A percentile compares a stretch with the other conserved stretches of the same genome.
Evolutionary conservation across 1,140 invertebrate species (phyloP).

Genomic region (Meteorus sp.): DNA sequence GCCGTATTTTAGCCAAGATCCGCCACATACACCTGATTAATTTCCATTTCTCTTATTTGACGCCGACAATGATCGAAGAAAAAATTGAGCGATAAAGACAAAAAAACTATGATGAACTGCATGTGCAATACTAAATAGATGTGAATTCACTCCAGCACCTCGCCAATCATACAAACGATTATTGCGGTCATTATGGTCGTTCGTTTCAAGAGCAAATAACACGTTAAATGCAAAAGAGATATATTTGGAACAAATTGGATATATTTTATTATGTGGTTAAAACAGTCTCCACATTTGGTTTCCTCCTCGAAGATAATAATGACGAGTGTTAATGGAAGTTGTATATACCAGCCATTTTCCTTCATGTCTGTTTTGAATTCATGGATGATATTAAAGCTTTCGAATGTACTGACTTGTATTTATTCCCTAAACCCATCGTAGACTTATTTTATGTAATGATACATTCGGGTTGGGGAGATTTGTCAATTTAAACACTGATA

Average conservation of each 20-base stretch:
- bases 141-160: neutral
- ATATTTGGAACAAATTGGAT: neutral
- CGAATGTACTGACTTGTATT: conserved; percentile 28
- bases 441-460: no score
- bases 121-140: neutral
- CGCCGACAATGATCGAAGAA: no score
- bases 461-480: no score
- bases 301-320: conserved; percentile 42
- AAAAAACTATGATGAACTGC: neutral
- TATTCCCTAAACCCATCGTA: no score
- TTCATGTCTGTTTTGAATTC: conserved; percentile 54
- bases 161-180: neutral
- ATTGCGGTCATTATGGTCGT: no score
- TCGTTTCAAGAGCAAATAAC: neutral
- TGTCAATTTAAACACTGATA: no score
- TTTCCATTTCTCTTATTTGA: neutral
- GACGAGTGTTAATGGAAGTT: conserved; percentile 51
- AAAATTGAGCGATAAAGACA: neutral
- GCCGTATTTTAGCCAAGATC: conserved; percentile 91
- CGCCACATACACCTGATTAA: conserved; percentile 71
- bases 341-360: conserved; percentile 44
- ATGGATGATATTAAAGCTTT: conserved; percentile 52
- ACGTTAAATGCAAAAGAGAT: neutral
- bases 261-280: conserved; percentile 2
- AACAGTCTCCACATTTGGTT: neutral